phyloP scores from a whole-genome alignment of 1,140 invertebrate species.

The Drosophila busckii region DNA sequence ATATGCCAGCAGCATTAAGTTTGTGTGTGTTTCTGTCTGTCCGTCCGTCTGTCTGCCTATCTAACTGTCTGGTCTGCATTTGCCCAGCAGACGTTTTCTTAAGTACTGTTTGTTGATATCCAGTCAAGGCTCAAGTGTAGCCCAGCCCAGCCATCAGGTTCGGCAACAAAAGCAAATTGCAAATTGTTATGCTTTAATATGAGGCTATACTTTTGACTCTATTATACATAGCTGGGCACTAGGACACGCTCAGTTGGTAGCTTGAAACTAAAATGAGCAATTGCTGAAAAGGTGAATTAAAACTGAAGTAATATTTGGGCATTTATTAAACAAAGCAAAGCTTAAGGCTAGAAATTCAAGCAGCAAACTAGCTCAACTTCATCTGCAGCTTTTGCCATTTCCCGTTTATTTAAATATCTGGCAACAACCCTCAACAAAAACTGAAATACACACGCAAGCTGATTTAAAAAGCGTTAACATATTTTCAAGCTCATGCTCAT shows the following conservation, averaged over 20 bases:
- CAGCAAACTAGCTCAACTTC: too few relatives aligned
- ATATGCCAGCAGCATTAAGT: too few relatives aligned
- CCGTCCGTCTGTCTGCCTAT: not conserved
- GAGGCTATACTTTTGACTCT: slow-evolving; percentile 54
- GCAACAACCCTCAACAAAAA: not conserved
- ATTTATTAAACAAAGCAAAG: not conserved
- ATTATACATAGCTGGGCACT: too few relatives aligned
- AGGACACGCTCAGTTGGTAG: too few relatives aligned
- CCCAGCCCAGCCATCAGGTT: slow-evolving; percentile 21
- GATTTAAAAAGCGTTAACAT: slow-evolving; percentile 74
- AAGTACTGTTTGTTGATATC: slow-evolving; percentile 69
- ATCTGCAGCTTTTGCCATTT: too few relatives aligned
- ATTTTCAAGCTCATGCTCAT: slow-evolving; percentile 51
- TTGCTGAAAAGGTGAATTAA: too few relatives aligned
- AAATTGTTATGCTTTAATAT: slow-evolving; percentile 65
- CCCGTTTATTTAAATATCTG: slow-evolving; percentile 15
- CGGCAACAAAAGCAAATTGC: slow-evolving; percentile 48
- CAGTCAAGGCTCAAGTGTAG: slow-evolving; percentile 65
- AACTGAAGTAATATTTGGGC: too few relatives aligned
- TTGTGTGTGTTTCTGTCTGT: too few relatives aligned
- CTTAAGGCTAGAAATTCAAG: not conserved
- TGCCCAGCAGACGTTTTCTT: slow-evolving; percentile 48
- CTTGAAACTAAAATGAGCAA: too few relatives aligned
- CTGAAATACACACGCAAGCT: slow-evolving; percentile 35
- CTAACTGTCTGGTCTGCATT: not conserved